A percentile compares a stretch with the other conserved stretches of the same genome.
phyloP scores from a whole-genome alignment of 92 coral and sea anemone species.

The Micromussa lordhowensis region DNA sequence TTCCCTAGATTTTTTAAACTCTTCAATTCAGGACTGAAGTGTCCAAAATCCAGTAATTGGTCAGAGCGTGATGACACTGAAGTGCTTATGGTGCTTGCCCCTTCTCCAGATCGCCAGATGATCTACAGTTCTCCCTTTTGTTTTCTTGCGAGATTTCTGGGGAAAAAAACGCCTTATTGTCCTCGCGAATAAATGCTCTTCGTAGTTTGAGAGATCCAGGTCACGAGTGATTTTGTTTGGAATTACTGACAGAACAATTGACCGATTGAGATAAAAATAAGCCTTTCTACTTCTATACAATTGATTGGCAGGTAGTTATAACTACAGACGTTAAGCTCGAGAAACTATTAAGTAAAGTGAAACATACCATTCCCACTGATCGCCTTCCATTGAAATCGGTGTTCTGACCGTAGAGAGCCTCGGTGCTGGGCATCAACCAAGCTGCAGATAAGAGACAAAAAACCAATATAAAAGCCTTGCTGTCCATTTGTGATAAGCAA shows the following conservation, averaged over 20 bases:
- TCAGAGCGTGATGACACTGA: not conserved
- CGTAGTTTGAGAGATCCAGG: no score
- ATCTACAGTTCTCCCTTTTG: not conserved
- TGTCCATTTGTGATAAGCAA: conserved; percentile 6
- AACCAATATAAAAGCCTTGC: not conserved
- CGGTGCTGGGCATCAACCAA: not conserved
- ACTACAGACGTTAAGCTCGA: not conserved
- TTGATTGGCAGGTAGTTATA: no score
- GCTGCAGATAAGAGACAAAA: not conserved
- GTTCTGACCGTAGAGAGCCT: not conserved
- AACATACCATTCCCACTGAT: not conserved
- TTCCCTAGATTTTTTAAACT: no score
- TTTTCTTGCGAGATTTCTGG: no score
- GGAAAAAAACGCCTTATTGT: no score
- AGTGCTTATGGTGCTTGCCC: not conserved
- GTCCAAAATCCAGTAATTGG: no score
- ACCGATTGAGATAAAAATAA: no score
- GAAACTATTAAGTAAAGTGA: not conserved
- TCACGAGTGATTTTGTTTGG: no score
- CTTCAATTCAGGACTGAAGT: no score
- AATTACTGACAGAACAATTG: no score
- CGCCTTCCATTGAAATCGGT: not conserved
- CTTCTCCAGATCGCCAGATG: not conserved
- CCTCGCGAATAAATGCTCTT: no score
- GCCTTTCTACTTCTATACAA: no score